Conservation (phyloP, 2,888 invertebrate genomes). For the Protodeltote pygarga region DNA sequence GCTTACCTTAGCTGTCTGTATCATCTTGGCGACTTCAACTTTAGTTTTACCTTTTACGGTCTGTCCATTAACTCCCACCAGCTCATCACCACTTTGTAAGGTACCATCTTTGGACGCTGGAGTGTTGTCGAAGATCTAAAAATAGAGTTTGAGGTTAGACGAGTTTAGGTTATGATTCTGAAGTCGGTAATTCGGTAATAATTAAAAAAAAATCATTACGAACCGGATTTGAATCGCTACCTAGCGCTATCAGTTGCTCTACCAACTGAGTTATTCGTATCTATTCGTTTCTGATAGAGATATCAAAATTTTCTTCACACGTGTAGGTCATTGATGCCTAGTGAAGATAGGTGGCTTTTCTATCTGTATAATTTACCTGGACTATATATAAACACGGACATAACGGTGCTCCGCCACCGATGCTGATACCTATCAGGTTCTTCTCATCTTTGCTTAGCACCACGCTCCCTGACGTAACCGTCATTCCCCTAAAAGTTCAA, state of each 20-base stretch:
- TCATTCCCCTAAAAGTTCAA: conserved; percentile 95
- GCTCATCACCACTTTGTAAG: conserved; percentile 98
- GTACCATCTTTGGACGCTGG: conserved; percentile 97
- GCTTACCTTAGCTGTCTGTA: conserved; percentile 94
- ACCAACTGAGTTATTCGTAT: no score
- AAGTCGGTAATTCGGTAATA: no score
- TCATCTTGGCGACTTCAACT: conserved; percentile 99
- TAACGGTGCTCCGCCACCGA: conserved; percentile 97
- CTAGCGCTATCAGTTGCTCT: no score
- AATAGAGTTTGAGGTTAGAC: not conserved
- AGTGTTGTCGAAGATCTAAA: conserved; percentile 97
- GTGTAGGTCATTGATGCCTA: not conserved
- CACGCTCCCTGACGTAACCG: conserved; percentile 97
- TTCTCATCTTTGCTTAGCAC: conserved; percentile 96
- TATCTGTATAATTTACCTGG: no score
- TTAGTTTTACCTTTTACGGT: conserved; percentile 98
- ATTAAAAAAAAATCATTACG: no score
- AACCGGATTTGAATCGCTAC: no score
- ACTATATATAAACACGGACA: conserved; percentile 99
- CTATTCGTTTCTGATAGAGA: no score
- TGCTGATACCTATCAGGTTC: conserved; percentile 98
- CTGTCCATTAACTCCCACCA: conserved; percentile 96
- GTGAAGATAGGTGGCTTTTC: no score
- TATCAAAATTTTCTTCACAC: not conserved
- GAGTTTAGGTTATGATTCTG: not conserved